Evolutionary conservation across 2,797 vertebrate species (phyloP).

Genomic region (Pangasius djambal): DNA sequence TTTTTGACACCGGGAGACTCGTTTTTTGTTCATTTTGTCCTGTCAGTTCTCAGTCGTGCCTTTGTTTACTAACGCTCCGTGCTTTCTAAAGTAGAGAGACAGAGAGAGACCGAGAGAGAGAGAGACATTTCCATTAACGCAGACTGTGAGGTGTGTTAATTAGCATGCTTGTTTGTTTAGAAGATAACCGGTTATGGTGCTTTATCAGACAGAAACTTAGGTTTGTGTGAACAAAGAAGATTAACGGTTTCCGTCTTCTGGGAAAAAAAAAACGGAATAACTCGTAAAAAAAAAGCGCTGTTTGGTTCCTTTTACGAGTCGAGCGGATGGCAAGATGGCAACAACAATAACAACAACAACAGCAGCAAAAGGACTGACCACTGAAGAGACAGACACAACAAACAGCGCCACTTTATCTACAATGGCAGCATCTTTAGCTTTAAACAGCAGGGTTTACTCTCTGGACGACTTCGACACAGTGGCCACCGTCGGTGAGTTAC

Average conservation of each 20-base stretch:
- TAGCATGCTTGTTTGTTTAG: background rate
- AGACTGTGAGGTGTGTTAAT: conserved; percentile 6
- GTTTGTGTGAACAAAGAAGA: conserved; percentile 50
- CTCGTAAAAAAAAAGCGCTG: background rate
- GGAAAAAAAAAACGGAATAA: conserved; percentile 1
- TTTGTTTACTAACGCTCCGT: background rate
- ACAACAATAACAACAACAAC: conserved; percentile 51
- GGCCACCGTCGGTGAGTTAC: conserved; percentile 86
- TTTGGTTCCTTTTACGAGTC: background rate
- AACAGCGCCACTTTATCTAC: conserved; percentile 54
- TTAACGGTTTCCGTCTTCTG: conserved; percentile 13
- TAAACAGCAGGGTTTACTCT: conserved; percentile 64
- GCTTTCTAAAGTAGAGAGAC: background rate
- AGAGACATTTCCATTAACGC: background rate
- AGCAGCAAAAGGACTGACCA: conserved; percentile 61
- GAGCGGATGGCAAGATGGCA: conserved; percentile 67
- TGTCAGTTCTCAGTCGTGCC: background rate
- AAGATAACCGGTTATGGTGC: conserved; percentile 20
- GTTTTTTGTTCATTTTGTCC: background rate
- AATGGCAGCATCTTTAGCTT: conserved; percentile 59
- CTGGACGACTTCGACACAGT: conserved; percentile 88
- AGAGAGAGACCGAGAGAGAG: background rate
- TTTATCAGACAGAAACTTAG: conserved; percentile 23
- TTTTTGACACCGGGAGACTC: background rate
- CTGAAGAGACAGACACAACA: conserved; percentile 60